Base-by-base conservation (phyloP, 2,797 vertebrate genomes). In the Lacerta bilineata region DNA sequence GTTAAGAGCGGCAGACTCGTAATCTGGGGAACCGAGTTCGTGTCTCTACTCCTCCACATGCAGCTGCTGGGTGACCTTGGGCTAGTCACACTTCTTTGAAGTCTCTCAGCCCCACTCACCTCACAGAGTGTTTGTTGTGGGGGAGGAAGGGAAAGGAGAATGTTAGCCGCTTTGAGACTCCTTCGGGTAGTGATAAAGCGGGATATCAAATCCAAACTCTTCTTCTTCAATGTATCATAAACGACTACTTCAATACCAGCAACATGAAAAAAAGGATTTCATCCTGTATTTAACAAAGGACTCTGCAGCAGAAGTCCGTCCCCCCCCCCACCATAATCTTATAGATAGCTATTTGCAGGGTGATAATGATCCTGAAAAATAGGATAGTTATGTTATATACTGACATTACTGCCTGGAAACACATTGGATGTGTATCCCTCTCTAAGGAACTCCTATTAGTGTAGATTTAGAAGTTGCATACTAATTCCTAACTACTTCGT, bases 281-380 rank as follows among this genome's bases (percentile, higher is more conserved):
- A 0, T 74, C 43, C 33, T 80, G 27, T 64, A 80, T 1, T 0
- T 74, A 93, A 92, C 95, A 85, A 86, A 80, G n/a, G 79, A 91
- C 84, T 61, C 8, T 71, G 33, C 9, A 41, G 27, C 15, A 72
- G 71, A 86, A 33, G 89, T 74, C 10, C 13, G 89, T 74, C 10
- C 13, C 46, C 15, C 46, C n/a, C 27, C 75, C 69, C 23, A 39
- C 71, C 27, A 33, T 78, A 64, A 8, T 89, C 75, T 74, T 89
- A 59, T 55, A 33, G 43, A 75, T 3, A 79, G 15, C 15, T 77
- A 55, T 84, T 75, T 90, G 90, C 43, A 88, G 7, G 89, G 25
- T 83, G 75, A 91, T 66, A 72, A 77, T 88, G 75, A 64, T 71
- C 59, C 83, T 77, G 78, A 92, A 91, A 94, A 92, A 88, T 86